A percentile compares a stretch with the other conserved stretches of the same genome.
phyloP scores from a whole-genome alignment of 2,113 vertebrate species.

The Hucho hucho region DNA sequence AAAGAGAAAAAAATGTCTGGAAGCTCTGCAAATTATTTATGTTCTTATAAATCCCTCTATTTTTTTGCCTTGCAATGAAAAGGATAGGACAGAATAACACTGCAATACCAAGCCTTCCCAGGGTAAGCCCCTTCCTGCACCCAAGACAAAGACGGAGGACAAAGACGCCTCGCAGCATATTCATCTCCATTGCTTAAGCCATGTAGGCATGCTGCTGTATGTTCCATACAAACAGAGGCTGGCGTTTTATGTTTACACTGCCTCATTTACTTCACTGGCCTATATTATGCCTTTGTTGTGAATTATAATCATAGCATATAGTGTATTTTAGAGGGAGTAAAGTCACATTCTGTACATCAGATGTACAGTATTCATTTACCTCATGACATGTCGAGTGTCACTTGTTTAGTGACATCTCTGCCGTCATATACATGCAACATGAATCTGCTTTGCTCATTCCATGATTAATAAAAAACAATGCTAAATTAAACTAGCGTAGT shows the following conservation, averaged over 20 bases:
- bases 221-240: neutral
- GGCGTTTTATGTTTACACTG: neutral
- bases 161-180: neutral
- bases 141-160: neutral
- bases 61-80: conserved; percentile 50
- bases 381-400: neutral
- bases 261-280: neutral
- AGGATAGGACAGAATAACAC: neutral
- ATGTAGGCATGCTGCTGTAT: neutral
- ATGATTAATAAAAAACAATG: neutral
- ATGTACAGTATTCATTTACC: neutral
- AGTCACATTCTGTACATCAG: neutral
- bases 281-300: neutral
- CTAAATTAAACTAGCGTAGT: neutral
- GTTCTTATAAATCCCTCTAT: conserved; percentile 73
- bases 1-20: conserved; percentile 71
- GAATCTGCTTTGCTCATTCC: neutral
- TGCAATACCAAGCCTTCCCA: too few relatives aligned
- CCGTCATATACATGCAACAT: too few relatives aligned
- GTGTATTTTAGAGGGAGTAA: neutral
- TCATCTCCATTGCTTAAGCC: neutral
- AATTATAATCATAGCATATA: neutral
- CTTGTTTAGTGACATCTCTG: neutral
- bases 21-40: conserved; percentile 81
- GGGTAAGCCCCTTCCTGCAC: neutral